phyloP scores from a whole-genome alignment of 2,888 invertebrate species.

The Nemapogon koenigi region DNA sequence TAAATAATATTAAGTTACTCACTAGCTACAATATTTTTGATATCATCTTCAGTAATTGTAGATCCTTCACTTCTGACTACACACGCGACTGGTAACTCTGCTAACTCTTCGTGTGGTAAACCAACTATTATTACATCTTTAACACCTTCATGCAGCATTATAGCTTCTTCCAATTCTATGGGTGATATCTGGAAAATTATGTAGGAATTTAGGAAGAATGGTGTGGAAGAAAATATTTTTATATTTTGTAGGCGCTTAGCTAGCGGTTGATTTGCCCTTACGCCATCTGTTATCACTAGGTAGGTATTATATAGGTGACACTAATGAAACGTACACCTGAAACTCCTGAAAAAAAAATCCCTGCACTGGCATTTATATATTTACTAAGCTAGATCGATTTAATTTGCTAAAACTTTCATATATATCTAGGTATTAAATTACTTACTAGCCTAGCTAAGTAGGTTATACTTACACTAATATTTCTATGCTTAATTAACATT shows the following conservation, averaged over 20 bases:
- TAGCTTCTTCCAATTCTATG: constrained; percentile 37
- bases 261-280: neutral
- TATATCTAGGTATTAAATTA: too few species aligned
- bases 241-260: neutral
- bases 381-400: too few species aligned
- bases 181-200: constrained; percentile 38
- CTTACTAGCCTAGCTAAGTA: too few species aligned
- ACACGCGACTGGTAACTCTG: constrained; percentile 24
- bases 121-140: constrained; percentile 38
- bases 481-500: constrained; percentile 37
- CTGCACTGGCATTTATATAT: too few species aligned
- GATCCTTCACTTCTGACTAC: constrained; percentile 25
- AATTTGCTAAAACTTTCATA: too few species aligned
- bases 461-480: constrained; percentile 34
- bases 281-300: too few species aligned
- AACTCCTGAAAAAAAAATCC: too few species aligned
- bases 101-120: constrained; percentile 27
- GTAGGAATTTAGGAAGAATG: too few species aligned
- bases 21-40: constrained; percentile 24
- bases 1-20: too few species aligned
- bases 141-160: constrained; percentile 30
- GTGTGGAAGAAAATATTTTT: too few species aligned
- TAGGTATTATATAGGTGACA: too few species aligned
- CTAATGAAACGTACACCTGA: too few species aligned
- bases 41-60: constrained; percentile 35